Evolutionary conservation across 2,888 invertebrate genomes (phyloP), one percentile per base, ranked within the genome.

Genomic region (Stegana nigrithorax): DNA sequence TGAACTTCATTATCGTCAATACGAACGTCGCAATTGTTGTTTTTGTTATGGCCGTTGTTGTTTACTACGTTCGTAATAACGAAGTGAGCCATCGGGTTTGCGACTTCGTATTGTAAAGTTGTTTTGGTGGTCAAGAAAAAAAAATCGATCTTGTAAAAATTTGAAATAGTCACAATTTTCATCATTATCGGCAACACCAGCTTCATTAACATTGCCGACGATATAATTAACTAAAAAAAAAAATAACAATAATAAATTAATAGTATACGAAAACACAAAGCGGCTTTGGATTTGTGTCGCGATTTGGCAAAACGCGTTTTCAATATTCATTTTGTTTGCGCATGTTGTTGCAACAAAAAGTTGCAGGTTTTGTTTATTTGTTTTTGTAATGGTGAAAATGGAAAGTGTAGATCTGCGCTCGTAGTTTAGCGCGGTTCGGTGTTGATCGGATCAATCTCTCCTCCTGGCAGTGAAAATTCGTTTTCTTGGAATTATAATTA

Each of bases 261-360:
- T 39, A 39, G 17, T 39, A 39, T 14, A 14, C 39, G 2, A 39
- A 39, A 39, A 39, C n/a, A 17, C n/a, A n/a, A n/a, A n/a, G n/a
- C n/a, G n/a, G n/a, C n/a, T n/a, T n/a, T n/a, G n/a, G n/a, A n/a
- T n/a, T n/a, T n/a, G n/a, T n/a, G 32, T 60, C 66, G 64, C 58
- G 66, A 63, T 61, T 62, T 71, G 63, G 55, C 65, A 65, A 76
- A 74, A 74, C 75, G 77, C 71, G 73, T 74, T 75, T 72, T 76
- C 63, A 59, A 39, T 67, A 71, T 71, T 68, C 64, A 63, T 59
- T 67, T 60, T 60, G 62, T 63, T 27, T 6, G 67, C 50, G 25
- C 44, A 26, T 25, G 39, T n/a, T 5, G 14, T 39, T n/a, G n/a
- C 39, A 39, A 39, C 39, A 14, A 10, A 39, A 39, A 39, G 29